Evolutionary conservation across 92 coral and sea anemone genomes (phyloP).

Genomic region (Blastomussa wellsi): DNA sequence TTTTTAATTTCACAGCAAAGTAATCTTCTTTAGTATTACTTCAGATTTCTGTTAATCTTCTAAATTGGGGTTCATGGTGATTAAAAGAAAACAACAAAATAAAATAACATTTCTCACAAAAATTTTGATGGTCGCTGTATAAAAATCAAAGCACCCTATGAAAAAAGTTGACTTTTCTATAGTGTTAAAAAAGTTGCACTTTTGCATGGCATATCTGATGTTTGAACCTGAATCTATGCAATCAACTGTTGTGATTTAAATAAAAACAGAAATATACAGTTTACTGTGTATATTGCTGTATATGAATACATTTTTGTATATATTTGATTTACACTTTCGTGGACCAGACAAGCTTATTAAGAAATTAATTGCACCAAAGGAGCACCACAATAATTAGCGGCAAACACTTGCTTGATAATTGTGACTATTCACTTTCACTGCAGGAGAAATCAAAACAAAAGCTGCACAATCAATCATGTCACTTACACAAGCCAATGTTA

Average conservation of each 20-base stretch:
- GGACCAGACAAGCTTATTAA: constrained; percentile 14
- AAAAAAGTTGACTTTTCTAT: background rate
- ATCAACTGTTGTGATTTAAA: constrained; percentile 2
- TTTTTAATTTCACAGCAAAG: background rate
- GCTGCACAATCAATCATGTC: too few relatives aligned
- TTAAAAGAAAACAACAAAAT: background rate
- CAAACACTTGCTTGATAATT: background rate
- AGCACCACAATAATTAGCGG: constrained; percentile 2
- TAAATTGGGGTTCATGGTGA: background rate
- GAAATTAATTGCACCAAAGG: background rate
- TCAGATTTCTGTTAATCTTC: background rate
- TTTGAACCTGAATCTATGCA: background rate
- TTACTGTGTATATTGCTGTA: background rate
- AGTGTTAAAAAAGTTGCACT: background rate
- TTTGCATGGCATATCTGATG: background rate
- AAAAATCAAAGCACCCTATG: background rate
- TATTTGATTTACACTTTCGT: background rate
- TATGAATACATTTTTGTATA: background rate
- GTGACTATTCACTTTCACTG: background rate
- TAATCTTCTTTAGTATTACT: too few relatives aligned
- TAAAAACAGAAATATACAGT: background rate
- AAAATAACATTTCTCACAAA: background rate
- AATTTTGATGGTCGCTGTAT: background rate
- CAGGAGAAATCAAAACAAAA: constrained; percentile 1
- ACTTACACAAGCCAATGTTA: background rate